phyloP scores from a whole-genome alignment of 1,140 invertebrate genomes.

The Heliconius himera region DNA sequence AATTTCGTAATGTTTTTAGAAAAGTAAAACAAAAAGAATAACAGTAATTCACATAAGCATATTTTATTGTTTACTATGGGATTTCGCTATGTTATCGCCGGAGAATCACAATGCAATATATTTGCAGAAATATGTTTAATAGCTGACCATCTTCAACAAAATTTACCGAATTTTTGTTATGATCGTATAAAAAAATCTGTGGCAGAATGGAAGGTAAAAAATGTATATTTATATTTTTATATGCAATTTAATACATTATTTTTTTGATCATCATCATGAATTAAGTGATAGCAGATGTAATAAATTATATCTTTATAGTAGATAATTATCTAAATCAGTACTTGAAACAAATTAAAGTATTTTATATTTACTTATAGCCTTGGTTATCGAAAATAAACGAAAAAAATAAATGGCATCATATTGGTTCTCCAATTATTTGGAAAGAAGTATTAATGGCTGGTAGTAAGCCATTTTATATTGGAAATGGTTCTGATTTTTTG shows the following conservation, averaged over 20 bases:
- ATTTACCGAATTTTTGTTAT: constrained; percentile 70
- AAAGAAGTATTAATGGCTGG: constrained; percentile 78
- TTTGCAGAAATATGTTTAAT: constrained; percentile 69
- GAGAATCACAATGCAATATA: constrained; percentile 66
- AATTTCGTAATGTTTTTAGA: not conserved
- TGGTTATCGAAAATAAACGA: constrained; percentile 75
- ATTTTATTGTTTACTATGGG: constrained; percentile 49
- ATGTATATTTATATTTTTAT: not conserved
- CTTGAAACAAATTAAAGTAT: not conserved
- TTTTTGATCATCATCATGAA: not conserved
- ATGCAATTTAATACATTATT: not conserved
- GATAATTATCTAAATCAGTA: not conserved
- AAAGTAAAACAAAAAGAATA: not conserved
- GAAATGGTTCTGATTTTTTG: constrained; percentile 80
- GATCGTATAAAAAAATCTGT: constrained; percentile 65
- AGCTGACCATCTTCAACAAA: constrained; percentile 69
- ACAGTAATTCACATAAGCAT: not conserved
- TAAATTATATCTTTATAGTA: not conserved
- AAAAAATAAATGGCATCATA: constrained; percentile 79
- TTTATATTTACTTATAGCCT: constrained; percentile 47
- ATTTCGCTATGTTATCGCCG: constrained; percentile 68
- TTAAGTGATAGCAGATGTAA: not conserved
- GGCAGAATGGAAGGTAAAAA: constrained; percentile 71
- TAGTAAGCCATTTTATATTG: constrained; percentile 79
- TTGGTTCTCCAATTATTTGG: constrained; percentile 77